Evolutionary conservation across 2,888 invertebrate species (phyloP), one percentile per base, ranked within the genome.

Genomic region (Arctia plantaginis): DNA sequence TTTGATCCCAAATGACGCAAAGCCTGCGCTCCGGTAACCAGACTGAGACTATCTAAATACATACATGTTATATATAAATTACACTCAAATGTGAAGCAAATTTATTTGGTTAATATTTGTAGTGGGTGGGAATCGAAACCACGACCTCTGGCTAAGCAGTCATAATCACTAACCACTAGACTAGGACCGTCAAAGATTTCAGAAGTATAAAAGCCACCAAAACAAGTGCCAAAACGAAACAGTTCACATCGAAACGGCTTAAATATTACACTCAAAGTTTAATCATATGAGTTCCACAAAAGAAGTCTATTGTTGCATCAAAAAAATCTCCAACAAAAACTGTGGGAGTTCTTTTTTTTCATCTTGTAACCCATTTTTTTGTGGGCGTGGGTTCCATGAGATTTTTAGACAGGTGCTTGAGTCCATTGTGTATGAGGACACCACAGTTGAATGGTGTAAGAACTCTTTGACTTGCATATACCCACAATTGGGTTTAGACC

Each of bases 341-440:
- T 82, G 80, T 84, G 86, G 80, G 88, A 86, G 82, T 73, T 51
- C 71, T 84, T 88, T 89, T n/a, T 51, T 89, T 90, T 87, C 74
- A 77, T 79, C 76, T 85, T 82, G 75, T 92, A 94, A 93, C 93
- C 92, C 94, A 90, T 93, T 94, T 93, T 81, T 94, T 94, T 94
- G 92, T 90, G 85, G 93, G 94, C 93, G 93, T 93, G 92, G 90
- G 91, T 78, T 77, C 82, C 82, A 87, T 92, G 92, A 88, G 93
- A 92, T 86, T 89, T 86, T 88, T 67, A 66, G 90, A 89, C 94
- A 94, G 94, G 94, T 95, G 94, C 77, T 85, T 73, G 72, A 77
- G 74, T 69, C 78, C 76, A 88, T 90, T 90, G 87, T 90, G 76
- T 77, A 77, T 68, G 62, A 68, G 30, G 30, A 68, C 62, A 73